Evolutionary conservation across 2,113 vertebrate species (phyloP).

Genomic region (Mormoops blainvillei): DNA sequence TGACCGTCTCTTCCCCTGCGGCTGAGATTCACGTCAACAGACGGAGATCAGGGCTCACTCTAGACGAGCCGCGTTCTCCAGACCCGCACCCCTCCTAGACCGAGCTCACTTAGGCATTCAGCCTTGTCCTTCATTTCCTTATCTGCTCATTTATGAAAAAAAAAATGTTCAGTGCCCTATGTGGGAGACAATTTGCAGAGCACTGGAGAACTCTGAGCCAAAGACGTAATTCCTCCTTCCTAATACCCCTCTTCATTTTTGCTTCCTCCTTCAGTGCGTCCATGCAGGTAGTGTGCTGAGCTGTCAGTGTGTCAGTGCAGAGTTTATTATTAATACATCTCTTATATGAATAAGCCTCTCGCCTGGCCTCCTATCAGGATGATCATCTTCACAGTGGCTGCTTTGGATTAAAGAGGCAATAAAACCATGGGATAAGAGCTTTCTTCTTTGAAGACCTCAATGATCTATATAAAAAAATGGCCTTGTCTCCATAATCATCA

Average conservation of each 20-base stretch:
- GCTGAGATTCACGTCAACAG: background rate
- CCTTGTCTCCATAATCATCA: background rate
- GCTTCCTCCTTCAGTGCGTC: background rate
- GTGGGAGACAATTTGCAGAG: background rate
- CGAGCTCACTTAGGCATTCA: background rate
- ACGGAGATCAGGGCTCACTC: background rate
- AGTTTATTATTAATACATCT: background rate
- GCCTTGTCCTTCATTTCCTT: background rate
- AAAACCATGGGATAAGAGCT: background rate
- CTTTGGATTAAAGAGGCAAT: background rate
- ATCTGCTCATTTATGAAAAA: background rate
- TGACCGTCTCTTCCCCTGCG: background rate
- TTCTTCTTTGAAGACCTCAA: background rate
- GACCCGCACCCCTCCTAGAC: background rate
- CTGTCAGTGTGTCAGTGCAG: background rate
- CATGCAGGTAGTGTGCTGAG: fast-evolving
- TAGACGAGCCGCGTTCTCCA: background rate
- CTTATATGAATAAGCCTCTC: background rate
- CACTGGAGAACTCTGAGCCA: background rate
- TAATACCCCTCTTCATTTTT: too few relatives aligned
- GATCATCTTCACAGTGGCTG: background rate
- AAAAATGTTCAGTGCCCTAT: background rate
- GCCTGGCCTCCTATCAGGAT: background rate
- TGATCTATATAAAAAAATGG: background rate
- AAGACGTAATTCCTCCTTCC: too few relatives aligned